These are phyloP conservation scores for Lysandra bellargus DNA, from an alignment of 2,888 invertebrate species.

Conservation along the genomic window DNA sequence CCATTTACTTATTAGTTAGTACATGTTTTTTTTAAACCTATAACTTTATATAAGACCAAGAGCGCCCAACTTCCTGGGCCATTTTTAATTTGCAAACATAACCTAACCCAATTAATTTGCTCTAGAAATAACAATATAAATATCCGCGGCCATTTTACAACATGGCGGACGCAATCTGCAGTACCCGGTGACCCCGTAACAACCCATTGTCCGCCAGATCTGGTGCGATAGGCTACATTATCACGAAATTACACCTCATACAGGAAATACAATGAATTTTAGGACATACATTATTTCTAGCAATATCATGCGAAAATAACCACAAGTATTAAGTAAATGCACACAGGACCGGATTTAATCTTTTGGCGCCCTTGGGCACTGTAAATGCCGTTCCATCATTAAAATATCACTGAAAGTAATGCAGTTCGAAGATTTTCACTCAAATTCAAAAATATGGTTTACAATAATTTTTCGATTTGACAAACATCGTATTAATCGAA, in stretches of 20 bases:
- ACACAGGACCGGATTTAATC: neutral
- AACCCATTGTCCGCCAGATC: constrained; percentile 7
- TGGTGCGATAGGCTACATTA: constrained; percentile 10
- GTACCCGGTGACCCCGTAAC: constrained; percentile 9
- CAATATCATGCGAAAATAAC: neutral
- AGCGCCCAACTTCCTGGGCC: neutral
- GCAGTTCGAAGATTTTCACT: too few relatives aligned
- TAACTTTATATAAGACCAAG: neutral
- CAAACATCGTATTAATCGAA: too few relatives aligned
- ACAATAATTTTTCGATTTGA: too few relatives aligned
- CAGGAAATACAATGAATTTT: neutral
- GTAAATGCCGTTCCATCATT: too few relatives aligned
- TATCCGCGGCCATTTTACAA: neutral
- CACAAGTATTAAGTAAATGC: neutral
- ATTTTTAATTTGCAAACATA: neutral
- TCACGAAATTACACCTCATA: neutral
- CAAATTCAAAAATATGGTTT: too few relatives aligned
- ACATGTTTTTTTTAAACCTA: too few relatives aligned
- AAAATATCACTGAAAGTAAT: too few relatives aligned
- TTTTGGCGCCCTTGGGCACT: too few relatives aligned
- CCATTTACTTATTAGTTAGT: too few relatives aligned
- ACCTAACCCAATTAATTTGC: neutral
- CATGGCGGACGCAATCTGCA: neutral
- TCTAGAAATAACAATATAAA: neutral
- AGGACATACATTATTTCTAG: neutral